phyloP scores from a whole-genome alignment of 2,888 invertebrate species.

The Ophion ellenae region DNA sequence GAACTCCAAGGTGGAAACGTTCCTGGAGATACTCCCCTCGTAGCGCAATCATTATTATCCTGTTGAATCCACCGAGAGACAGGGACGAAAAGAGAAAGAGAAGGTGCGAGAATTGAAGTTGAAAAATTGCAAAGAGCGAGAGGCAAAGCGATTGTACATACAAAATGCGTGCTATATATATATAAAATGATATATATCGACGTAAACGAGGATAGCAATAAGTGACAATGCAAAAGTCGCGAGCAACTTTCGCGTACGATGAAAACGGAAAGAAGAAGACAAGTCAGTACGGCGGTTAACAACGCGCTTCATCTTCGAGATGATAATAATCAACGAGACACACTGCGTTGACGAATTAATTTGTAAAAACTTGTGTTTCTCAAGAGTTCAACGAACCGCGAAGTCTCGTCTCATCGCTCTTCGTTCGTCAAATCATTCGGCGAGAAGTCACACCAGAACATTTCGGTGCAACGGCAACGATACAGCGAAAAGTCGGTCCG shows the following conservation, averaged over 20 bases:
- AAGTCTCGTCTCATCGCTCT: slow-evolving; percentile 9
- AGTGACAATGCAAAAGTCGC: slow-evolving; percentile 25
- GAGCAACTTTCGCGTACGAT: slow-evolving; percentile 41
- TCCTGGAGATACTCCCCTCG: background rate
- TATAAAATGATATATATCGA: slow-evolving; percentile 62
- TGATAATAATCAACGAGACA: background rate
- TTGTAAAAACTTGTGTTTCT: slow-evolving; percentile 24
- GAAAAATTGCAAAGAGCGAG: slow-evolving; percentile 54
- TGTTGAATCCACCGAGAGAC: slow-evolving; percentile 2
- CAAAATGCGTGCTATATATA: slow-evolving; percentile 75
- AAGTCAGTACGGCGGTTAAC: slow-evolving; percentile 36
- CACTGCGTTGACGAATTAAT: slow-evolving; percentile 61
- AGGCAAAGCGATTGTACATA: slow-evolving; percentile 73
- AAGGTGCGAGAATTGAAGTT: slow-evolving; percentile 47
- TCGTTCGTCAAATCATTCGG: slow-evolving; percentile 58
- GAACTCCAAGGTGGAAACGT: background rate
- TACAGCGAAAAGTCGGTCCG: background rate
- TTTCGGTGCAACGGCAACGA: background rate
- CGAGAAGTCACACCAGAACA: background rate
- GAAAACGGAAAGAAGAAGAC: slow-evolving; percentile 46
- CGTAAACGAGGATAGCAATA: slow-evolving; percentile 42
- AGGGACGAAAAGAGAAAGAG: slow-evolving; percentile 44
- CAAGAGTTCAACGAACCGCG: slow-evolving; percentile 47
- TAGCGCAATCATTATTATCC: slow-evolving; percentile 43
- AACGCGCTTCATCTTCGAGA: slow-evolving; percentile 15